A percentile compares a stretch with the other conserved stretches of the same genome.
phyloP scores from a whole-genome alignment of 2,888 invertebrate species.

The Watsonalla cultraria region DNA sequence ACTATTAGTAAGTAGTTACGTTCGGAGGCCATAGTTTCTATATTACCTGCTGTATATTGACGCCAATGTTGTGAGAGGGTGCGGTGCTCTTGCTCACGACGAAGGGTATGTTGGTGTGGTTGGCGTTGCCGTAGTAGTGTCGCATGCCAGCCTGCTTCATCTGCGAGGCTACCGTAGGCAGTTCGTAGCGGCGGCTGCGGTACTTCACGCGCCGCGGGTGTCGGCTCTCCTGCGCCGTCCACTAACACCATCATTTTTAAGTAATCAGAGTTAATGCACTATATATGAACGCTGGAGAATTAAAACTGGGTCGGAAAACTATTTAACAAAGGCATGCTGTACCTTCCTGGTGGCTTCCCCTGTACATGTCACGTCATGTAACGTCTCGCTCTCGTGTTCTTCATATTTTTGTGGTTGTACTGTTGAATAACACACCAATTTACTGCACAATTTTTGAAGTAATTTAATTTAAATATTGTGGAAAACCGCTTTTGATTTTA shows the following conservation, averaged over 20 bases:
- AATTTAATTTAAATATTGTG: no score
- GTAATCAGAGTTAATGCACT: no score
- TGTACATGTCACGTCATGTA: conserved; percentile 15
- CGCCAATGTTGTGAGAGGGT: conserved; percentile 81
- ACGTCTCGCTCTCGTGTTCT: conserved; percentile 19
- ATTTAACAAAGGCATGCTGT: not conserved
- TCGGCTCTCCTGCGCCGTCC: conserved; percentile 11
- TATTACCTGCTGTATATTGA: conserved; percentile 80
- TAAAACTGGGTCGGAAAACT: no score
- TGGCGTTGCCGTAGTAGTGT: conserved; percentile 59
- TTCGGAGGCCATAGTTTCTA: not conserved
- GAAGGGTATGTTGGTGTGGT: conserved; percentile 79
- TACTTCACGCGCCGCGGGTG: conserved; percentile 42
- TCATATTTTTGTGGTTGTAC: conserved; percentile 17
- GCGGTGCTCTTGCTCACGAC: conserved; percentile 79
- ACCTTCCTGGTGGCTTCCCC: conserved; percentile 22
- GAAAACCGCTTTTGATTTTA: no score
- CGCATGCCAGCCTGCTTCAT: conserved; percentile 80
- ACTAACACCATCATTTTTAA: not conserved
- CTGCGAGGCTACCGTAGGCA: conserved; percentile 82
- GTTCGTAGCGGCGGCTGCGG: conserved; percentile 74
- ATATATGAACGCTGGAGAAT: no score
- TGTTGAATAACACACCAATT: conserved; percentile 3
- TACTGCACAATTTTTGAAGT: no score
- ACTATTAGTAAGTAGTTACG: no score